A percentile compares a stretch with the other conserved stretches of the same genome.
Conservation (phyloP, 1,140 invertebrate genomes). For the Lamellibrachia luymesi region DNA sequence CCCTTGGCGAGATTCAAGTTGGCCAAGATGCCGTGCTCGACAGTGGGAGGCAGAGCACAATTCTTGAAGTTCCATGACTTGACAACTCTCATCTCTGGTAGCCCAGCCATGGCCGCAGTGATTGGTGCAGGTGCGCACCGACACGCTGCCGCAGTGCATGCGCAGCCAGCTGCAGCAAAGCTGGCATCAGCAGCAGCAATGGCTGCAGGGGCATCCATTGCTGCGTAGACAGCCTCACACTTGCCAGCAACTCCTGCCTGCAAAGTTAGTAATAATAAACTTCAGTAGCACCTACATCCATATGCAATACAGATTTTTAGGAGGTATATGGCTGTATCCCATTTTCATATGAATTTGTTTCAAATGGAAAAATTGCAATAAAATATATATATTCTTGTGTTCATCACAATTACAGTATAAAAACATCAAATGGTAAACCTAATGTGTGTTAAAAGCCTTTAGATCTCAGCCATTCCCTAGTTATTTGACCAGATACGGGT, state of each 20-base stretch:
- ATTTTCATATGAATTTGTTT: no score
- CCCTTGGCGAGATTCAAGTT: neutral
- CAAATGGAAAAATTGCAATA: no score
- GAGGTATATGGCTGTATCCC: no score
- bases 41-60: slow-evolving; percentile 36
- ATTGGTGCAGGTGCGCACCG: neutral
- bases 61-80: slow-evolving; percentile 44
- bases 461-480: no score
- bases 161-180: neutral
- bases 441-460: no score
- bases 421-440: no score
- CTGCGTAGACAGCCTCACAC: neutral
- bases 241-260: neutral
- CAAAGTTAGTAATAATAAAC: neutral
- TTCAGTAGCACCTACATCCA: no score
- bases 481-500: no score
- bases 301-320: no score
- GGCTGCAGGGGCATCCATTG: neutral
- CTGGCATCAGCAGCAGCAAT: neutral
- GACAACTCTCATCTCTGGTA: slow-evolving; percentile 33
- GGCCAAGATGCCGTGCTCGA: slow-evolving; percentile 32
- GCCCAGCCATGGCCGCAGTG: neutral
- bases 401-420: no score
- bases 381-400: no score
- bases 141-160: neutral